Evolutionary conservation across 1,140 invertebrate species (phyloP).

Genomic region (Drosophila aff.): DNA sequence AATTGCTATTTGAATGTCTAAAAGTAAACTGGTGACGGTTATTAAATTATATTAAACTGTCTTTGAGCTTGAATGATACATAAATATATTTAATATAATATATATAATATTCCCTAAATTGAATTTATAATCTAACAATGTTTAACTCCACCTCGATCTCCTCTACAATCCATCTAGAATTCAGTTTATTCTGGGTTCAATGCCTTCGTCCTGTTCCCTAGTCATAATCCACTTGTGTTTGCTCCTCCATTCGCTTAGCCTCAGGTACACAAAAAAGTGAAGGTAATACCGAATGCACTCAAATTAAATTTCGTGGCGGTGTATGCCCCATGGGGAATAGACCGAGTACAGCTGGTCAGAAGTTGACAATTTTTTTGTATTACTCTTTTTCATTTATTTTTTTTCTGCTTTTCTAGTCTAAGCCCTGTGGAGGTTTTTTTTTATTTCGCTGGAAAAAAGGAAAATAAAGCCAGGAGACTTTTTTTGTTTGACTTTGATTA

Average conservation of each 20-base stretch:
- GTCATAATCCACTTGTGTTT: slow-evolving; percentile 40
- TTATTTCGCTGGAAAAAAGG: slow-evolving; percentile 32
- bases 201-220: slow-evolving; percentile 14
- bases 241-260: slow-evolving; percentile 19
- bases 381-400: slow-evolving; percentile 22
- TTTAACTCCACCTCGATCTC: background rate
- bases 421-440: slow-evolving; percentile 26
- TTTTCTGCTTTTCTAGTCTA: background rate
- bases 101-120: background rate
- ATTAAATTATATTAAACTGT: slow-evolving; percentile 48
- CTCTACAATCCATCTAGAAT: background rate
- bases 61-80: background rate
- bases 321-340: slow-evolving; percentile 43
- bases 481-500: slow-evolving; percentile 56
- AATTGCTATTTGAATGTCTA: slow-evolving; percentile 43
- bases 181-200: slow-evolving; percentile 22
- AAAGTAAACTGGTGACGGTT: slow-evolving; percentile 15
- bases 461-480: slow-evolving; percentile 45
- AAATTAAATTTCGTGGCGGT: slow-evolving; percentile 49
- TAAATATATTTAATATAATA: background rate
- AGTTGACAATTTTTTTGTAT: slow-evolving; percentile 32
- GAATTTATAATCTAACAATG: background rate
- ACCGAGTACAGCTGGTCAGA: slow-evolving; percentile 37
- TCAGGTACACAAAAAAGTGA: slow-evolving; percentile 19
- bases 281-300: slow-evolving; percentile 28